Percentiles rank a stretch among this genome's conserved stretches.
Conservation (phyloP, 2,797 vertebrate species). For the Anomalospiza imberbis region DNA sequence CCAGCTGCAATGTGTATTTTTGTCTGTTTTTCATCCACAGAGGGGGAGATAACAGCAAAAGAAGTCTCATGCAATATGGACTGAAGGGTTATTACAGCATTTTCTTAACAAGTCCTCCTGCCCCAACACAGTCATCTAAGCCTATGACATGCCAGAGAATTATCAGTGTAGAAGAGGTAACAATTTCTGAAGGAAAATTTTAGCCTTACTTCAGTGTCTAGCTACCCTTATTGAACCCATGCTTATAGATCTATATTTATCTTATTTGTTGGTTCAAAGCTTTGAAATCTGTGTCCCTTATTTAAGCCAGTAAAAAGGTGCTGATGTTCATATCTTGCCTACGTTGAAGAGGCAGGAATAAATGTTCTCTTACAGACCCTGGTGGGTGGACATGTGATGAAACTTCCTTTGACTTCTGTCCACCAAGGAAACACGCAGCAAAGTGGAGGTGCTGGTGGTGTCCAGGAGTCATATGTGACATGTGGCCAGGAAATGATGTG, state of each 20-base stretch:
- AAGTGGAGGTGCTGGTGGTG: neutral
- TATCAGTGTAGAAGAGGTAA: neutral
- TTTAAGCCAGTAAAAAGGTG: neutral
- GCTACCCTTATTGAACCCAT: neutral
- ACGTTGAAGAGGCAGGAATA: neutral
- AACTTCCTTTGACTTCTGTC: neutral
- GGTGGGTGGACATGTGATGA: neutral
- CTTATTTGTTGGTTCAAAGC: neutral
- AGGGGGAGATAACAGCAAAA: neutral
- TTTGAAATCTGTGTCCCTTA: neutral
- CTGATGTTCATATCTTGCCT: neutral
- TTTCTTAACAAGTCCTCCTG: neutral
- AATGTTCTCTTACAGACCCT: neutral
- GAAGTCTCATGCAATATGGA: neutral
- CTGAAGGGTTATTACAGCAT: neutral
- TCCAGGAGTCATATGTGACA: neutral
- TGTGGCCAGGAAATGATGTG: accelerated
- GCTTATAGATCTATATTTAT: neutral
- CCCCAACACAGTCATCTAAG: neutral
- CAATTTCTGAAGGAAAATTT: neutral
- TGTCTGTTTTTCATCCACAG: neutral
- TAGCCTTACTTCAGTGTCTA: neutral
- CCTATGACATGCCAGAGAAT: neutral
- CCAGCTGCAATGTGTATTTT: neutral
- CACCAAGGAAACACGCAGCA: neutral